These are phyloP conservation scores for Telenomus remus DNA, from an alignment of 1,140 invertebrate species.

Conservation along the genomic window DNA sequence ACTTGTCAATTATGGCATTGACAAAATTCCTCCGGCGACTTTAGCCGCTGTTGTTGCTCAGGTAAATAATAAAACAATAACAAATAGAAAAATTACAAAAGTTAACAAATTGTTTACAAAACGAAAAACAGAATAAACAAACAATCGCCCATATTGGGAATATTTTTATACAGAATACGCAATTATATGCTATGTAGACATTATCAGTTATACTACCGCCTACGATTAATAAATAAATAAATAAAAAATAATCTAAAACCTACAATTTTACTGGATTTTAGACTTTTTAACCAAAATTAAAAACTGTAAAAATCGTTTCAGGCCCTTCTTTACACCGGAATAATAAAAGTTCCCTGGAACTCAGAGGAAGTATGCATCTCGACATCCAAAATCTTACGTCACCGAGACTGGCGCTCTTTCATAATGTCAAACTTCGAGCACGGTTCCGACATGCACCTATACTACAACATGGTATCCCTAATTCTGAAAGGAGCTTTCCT, in stretches of 20 bases:
- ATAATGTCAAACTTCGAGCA: conserved; percentile 81
- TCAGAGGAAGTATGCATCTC: conserved; percentile 79
- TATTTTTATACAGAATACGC: no score
- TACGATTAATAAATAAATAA: no score
- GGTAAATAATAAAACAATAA: conserved; percentile 68
- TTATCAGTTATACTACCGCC: no score
- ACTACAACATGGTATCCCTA: conserved; percentile 85
- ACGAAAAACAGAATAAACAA: no score
- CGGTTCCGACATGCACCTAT: conserved; percentile 83
- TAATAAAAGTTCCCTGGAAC: conserved; percentile 77
- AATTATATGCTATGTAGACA: no score
- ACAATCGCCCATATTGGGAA: no score
- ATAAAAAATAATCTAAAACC: no score
- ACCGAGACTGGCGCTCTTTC: conserved; percentile 78
- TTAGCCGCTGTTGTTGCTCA: conserved; percentile 75
- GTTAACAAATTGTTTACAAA: no score
- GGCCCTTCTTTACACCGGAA: conserved; percentile 74
- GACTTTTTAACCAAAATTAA: no score
- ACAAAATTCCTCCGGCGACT: conserved; percentile 81
- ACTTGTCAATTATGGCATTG: conserved; percentile 75
- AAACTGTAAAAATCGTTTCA: no score
- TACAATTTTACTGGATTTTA: no score
- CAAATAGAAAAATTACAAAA: no score
- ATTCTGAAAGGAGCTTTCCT: conserved; percentile 79
- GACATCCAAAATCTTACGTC: conserved; percentile 75